Conservation (phyloP, 2,888 invertebrate genomes). For the Melinopterus prodromus region DNA sequence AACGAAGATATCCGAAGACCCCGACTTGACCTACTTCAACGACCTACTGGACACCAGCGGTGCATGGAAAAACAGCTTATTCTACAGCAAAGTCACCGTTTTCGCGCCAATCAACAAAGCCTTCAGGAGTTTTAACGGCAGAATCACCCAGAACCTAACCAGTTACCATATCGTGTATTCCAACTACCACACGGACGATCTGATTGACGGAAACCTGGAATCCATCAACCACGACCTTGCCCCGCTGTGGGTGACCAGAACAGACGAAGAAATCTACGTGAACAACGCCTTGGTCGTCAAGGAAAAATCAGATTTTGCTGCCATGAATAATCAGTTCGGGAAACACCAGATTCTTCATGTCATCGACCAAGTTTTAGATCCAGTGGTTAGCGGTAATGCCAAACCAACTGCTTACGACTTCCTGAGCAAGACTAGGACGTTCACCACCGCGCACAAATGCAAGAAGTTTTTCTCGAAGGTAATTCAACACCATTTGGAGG, state of each 20-base stretch:
- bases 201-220: slow-evolving; percentile 54
- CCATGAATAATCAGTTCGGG: slow-evolving; percentile 45
- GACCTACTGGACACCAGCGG: slow-evolving; percentile 74
- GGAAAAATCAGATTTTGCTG: slow-evolving; percentile 57
- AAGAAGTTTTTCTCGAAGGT: slow-evolving; percentile 38
- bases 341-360: slow-evolving; percentile 72
- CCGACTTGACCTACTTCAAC: slow-evolving; percentile 72
- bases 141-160: slow-evolving; percentile 41
- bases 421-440: slow-evolving; percentile 66
- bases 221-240: slow-evolving; percentile 85
- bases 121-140: slow-evolving; percentile 61
- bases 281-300: slow-evolving; percentile 84
- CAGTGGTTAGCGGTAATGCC: slow-evolving; percentile 69
- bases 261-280: slow-evolving; percentile 74
- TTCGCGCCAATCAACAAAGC: slow-evolving; percentile 89
- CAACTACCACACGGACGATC: slow-evolving; percentile 69
- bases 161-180: slow-evolving; percentile 59
- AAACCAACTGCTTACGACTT: slow-evolving; percentile 81
- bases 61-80: slow-evolving; percentile 74
- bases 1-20: slow-evolving; percentile 51
- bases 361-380: slow-evolving; percentile 85
- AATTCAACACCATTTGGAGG: slow-evolving; percentile 71
- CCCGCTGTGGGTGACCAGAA: slow-evolving; percentile 81
- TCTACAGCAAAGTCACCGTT: slow-evolving; percentile 78
- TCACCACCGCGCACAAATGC: slow-evolving; percentile 31